Evolutionary conservation across 2,888 invertebrate genomes (phyloP).

Genomic region (Noctua pronuba): DNA sequence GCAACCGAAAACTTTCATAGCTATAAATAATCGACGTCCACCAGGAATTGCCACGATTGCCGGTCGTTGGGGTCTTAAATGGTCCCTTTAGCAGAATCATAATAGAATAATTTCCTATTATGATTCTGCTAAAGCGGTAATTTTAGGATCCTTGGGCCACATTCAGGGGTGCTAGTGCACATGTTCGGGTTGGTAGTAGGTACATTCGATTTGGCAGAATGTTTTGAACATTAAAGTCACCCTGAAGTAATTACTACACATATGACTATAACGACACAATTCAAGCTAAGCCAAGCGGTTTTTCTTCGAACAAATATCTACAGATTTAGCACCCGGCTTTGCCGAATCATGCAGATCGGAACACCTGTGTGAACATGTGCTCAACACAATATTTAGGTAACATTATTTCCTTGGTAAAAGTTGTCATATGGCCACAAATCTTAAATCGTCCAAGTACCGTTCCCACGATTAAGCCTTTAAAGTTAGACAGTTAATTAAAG

Average conservation of each 20-base stretch:
- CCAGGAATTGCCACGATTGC: too few species aligned
- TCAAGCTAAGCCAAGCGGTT: not conserved
- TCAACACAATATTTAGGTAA: not conserved
- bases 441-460: conserved; percentile 18
- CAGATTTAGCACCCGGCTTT: not conserved
- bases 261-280: not conserved
- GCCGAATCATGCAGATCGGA: not conserved
- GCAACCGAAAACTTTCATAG: not conserved
- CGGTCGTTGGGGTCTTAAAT: too few species aligned
- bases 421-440: not conserved
- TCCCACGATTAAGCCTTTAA: not conserved
- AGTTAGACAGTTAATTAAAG: conserved; percentile 6
- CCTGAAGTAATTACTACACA: too few species aligned
- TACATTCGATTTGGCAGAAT: not conserved
- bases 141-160: too few species aligned
- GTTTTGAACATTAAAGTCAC: not conserved
- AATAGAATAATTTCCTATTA: too few species aligned
- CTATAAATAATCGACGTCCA: too few species aligned
- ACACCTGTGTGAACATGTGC: not conserved
- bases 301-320: not conserved
- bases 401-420: not conserved
- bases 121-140: too few species aligned
- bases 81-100: too few species aligned
- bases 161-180: not conserved
- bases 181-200: not conserved